These are phyloP conservation scores for Yponomeuta plumbellus DNA, from an alignment of 2,888 invertebrate species.

Conservation along the genomic window DNA sequence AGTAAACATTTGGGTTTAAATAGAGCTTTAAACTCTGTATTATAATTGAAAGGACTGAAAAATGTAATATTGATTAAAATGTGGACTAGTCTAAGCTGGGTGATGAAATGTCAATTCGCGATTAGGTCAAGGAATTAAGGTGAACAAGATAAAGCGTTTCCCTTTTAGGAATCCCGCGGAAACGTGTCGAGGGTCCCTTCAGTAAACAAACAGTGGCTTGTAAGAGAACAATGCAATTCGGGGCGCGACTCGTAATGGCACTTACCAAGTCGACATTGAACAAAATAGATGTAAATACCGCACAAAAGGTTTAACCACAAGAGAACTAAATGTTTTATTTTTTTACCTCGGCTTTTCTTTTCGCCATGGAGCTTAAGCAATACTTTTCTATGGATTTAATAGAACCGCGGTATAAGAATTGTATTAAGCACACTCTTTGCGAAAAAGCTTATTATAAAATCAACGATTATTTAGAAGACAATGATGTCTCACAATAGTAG, in stretches of 20 bases:
- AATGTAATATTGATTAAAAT: background rate
- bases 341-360: too few relatives aligned
- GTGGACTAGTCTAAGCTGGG: background rate
- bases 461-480: too few relatives aligned
- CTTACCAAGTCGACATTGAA: constrained; percentile 3
- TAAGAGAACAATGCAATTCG: background rate
- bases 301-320: too few relatives aligned
- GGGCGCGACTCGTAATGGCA: background rate
- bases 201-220: background rate
- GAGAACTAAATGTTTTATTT: too few relatives aligned
- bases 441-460: too few relatives aligned
- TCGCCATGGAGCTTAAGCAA: too few relatives aligned
- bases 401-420: too few relatives aligned
- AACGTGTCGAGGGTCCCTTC: background rate
- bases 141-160: background rate
- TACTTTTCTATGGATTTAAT: too few relatives aligned
- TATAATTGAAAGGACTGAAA: too few relatives aligned
- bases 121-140: background rate
- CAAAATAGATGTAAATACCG: background rate
- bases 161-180: background rate
- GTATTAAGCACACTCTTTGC: too few relatives aligned
- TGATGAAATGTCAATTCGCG: background rate
- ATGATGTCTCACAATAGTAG: too few relatives aligned
- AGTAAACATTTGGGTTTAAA: background rate
- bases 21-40: too few relatives aligned